Base-by-base conservation (phyloP, 2,797 vertebrate species). In the Poliocrania exsul region DNA sequence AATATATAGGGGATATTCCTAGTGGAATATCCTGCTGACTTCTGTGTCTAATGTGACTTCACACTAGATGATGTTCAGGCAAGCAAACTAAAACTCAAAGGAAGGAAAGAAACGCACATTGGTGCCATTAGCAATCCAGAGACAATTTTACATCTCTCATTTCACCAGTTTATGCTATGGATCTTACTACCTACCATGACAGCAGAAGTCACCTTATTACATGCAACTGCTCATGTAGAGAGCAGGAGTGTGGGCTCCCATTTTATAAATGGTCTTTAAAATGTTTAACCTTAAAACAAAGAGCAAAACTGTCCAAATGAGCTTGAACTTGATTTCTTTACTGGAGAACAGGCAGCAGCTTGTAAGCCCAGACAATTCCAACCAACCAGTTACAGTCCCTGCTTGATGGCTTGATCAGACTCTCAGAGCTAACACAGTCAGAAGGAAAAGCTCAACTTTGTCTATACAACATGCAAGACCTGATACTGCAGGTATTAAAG, bases 191-290 rank as follows among this genome's bases (percentile, higher is more conserved):
- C 65, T 73, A 23, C 7, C 0, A 0, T 3, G 23, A 58, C 31
- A 73, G 51, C 0, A 1, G 23, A 25, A 56, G 77, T 87, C 66
- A 62, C 29, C 47, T 31, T 16, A 28, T 18, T 70, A 54, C 66
- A 28, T 7, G 3, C 2, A 3, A 77, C 37, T 65, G 40, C 33
- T 49, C 64, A 61, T 0, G 0, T 2, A 21, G 31, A 65, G 46
- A 57, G 21, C 64, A 83, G 54, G 69, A 91, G 77, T 49, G 2
- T 12, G 37, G 20, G 31, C 35, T 92, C 24, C 15, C 0, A 0
- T 21, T 84, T 57, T 58, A 47, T 71, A 25, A 51, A 56, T 24
- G 2, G 37, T 21, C 38, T 47, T 84, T 58, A 44, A 83, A 82
- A 57, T 10, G 9, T 15, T 24, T 29, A 72, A 11, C 50, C 38